A percentile compares a stretch with the other conserved stretches of the same genome.
These are phyloP conservation scores for Ptychochromis oligacanthus DNA, from an alignment of 2,113 vertebrate species.

Conservation along the genomic window DNA sequence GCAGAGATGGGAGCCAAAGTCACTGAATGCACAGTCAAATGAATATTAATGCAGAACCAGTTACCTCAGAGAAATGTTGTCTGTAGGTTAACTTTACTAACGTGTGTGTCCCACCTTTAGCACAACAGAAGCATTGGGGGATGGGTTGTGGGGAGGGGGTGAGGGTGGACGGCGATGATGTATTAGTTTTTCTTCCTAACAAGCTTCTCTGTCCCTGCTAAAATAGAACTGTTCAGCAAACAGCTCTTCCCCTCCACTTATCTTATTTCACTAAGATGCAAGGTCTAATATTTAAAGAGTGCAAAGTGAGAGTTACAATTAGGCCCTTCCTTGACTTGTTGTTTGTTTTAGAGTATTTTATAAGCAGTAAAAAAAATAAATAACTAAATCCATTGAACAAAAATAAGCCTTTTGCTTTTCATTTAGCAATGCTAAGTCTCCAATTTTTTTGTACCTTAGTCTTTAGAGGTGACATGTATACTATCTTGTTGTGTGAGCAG, in stretches of 20 bases:
- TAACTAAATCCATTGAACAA: no score
- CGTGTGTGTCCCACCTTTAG: constrained; percentile 72
- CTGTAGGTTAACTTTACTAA: constrained; percentile 75
- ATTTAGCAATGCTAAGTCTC: not conserved
- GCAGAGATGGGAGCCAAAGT: constrained; percentile 61
- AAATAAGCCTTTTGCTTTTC: not conserved
- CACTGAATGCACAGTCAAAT: constrained; percentile 73
- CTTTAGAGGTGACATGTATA: not conserved
- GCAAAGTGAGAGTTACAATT: constrained; percentile 16
- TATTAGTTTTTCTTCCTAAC: constrained; percentile 70
- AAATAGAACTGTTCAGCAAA: constrained; percentile 63
- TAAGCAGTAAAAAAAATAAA: not conserved
- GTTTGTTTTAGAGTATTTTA: not conserved
- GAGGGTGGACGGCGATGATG: constrained; percentile 58
- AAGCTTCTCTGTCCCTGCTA: constrained; percentile 59
- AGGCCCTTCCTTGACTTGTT: not conserved
- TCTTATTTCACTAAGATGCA: constrained; percentile 32
- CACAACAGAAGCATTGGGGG: constrained; percentile 61
- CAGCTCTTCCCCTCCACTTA: constrained; percentile 10
- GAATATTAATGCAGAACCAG: constrained; percentile 81
- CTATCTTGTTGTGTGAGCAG: constrained; percentile 12
- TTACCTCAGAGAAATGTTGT: constrained; percentile 80
- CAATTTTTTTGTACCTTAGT: not conserved
- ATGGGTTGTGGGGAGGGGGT: constrained; percentile 25
- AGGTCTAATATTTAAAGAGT: constrained; percentile 11